These are phyloP conservation scores for Yasuhikotakia modesta DNA, from an alignment of 2,797 vertebrate genomes.

Conservation along the genomic window DNA sequence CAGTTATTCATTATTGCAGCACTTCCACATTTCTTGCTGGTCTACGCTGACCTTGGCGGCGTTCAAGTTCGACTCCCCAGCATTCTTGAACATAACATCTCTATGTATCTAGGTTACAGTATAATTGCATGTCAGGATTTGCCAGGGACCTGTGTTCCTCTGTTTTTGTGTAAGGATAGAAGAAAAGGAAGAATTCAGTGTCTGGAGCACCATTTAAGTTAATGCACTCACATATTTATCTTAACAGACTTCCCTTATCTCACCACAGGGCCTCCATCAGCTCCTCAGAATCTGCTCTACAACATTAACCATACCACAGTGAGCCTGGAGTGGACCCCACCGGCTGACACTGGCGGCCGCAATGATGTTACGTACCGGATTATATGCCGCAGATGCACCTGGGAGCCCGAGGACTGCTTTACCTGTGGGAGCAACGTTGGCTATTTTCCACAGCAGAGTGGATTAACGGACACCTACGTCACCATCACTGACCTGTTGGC, in stretches of 20 bases:
- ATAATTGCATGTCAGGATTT: constrained; percentile 75
- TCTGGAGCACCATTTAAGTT: constrained; percentile 62
- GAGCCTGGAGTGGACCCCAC: constrained; percentile 94
- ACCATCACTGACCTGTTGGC: constrained; percentile 92
- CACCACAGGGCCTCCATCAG: constrained; percentile 91
- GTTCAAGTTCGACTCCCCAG: constrained; percentile 62
- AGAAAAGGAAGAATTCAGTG: constrained; percentile 62
- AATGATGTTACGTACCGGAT: constrained; percentile 94
- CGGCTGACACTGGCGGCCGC: constrained; percentile 92
- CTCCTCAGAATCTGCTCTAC: constrained; percentile 98
- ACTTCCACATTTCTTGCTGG: constrained; percentile 46
- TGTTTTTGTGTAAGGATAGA: constrained; percentile 31
- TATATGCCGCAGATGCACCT: constrained; percentile 91
- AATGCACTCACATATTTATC: constrained; percentile 63
- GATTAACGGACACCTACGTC: constrained; percentile 92
- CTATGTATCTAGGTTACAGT: constrained; percentile 67
- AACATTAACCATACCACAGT: constrained; percentile 99
- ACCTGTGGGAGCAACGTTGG: constrained; percentile 91
- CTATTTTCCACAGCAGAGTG: constrained; percentile 90
- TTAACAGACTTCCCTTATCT: constrained; percentile 61
- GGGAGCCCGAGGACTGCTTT: constrained; percentile 95
- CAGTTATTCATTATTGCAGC: constrained; percentile 22
- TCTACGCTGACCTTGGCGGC: constrained; percentile 67
- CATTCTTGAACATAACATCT: constrained; percentile 62
- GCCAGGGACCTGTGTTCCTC: constrained; percentile 64